Evolutionary conservation across 1,140 invertebrate species (phyloP).

Genomic region (Solenopsis fugax): DNA sequence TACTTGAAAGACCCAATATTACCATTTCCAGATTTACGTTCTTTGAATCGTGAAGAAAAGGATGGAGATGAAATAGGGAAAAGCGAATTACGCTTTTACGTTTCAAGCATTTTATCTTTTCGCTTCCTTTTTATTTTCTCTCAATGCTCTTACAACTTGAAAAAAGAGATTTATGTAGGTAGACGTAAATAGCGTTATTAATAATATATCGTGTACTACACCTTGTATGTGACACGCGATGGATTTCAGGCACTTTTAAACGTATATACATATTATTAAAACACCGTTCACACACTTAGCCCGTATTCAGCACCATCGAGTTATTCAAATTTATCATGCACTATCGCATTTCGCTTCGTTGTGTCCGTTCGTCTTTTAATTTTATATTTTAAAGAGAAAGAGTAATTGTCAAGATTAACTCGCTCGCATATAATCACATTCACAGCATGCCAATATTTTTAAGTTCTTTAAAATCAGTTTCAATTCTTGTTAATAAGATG

Average conservation of each 20-base stretch:
- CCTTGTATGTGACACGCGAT: slow-evolving; percentile 71
- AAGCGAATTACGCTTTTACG: slow-evolving; percentile 33
- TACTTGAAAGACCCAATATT: slow-evolving; percentile 10
- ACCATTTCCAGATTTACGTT: slow-evolving; percentile 40
- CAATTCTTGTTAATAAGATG: background rate
- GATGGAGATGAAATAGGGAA: slow-evolving; percentile 15
- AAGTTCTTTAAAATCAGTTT: slow-evolving; percentile 1
- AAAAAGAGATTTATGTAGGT: slow-evolving; percentile 72
- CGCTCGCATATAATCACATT: background rate
- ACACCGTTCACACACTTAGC: slow-evolving; percentile 59
- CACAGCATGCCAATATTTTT: background rate
- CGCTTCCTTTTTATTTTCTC: slow-evolving; percentile 60
- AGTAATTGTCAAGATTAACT: slow-evolving; percentile 15
- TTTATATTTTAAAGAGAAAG: slow-evolving; percentile 52
- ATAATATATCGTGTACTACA: slow-evolving; percentile 68
- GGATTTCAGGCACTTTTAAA: slow-evolving; percentile 75
- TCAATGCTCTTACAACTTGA: slow-evolving; percentile 69
- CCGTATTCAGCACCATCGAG: slow-evolving; percentile 67
- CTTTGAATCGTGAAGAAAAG: background rate
- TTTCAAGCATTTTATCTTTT: slow-evolving; percentile 46
- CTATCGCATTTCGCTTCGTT: slow-evolving; percentile 58
- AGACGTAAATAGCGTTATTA: slow-evolving; percentile 73
- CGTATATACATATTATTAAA: slow-evolving; percentile 56
- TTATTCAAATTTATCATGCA: slow-evolving; percentile 50
- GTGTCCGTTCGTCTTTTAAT: slow-evolving; percentile 12